Percentiles rank a stretch among this genome's conserved stretches.
Conservation (phyloP, 2,888 invertebrate species). For the Podotricha telesiphe region DNA sequence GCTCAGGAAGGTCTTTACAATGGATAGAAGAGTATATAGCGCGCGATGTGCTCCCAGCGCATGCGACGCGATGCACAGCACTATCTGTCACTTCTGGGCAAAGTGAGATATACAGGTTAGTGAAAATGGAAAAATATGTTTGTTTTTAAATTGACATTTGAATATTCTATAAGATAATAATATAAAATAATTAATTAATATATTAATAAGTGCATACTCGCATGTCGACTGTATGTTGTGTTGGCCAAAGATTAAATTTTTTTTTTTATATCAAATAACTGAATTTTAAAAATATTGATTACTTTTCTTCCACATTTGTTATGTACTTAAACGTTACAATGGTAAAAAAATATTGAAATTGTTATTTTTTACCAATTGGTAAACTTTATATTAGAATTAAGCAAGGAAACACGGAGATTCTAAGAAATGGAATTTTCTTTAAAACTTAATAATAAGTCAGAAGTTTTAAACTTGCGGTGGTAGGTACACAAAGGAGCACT, state of each 20-base stretch:
- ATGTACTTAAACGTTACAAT: no score
- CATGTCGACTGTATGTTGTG: no score
- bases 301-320: no score
- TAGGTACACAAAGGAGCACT: not conserved
- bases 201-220: no score
- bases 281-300: no score
- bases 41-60: constrained; percentile 90
- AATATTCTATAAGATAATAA: no score
- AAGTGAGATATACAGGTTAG: constrained; percentile 92
- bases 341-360: no score
- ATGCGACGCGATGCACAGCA: constrained; percentile 90
- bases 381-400: not conserved
- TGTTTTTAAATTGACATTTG: no score
- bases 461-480: not conserved
- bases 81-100: constrained; percentile 93
- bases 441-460: not conserved
- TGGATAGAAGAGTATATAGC: constrained; percentile 94
- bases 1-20: constrained; percentile 91
- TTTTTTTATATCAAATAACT: no score
- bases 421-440: not conserved
- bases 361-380: no score
- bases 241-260: no score
- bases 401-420: not conserved
- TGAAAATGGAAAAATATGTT: not conserved
- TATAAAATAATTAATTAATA: no score